Conservation (phyloP, 1,140 invertebrate genomes). For the Eueides isabella region DNA sequence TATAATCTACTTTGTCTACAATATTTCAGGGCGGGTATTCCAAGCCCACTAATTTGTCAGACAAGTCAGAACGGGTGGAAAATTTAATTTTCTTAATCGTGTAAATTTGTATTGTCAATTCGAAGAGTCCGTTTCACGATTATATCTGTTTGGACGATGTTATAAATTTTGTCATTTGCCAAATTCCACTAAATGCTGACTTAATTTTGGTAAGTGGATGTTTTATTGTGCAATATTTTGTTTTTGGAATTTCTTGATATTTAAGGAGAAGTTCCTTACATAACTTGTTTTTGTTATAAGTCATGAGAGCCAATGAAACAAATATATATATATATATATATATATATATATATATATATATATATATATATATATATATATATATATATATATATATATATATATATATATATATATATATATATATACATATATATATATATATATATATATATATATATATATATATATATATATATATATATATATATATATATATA, state of each 20-base stretch:
- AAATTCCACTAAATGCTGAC: constrained; percentile 26
- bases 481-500: too few species aligned
- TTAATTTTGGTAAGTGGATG: background rate
- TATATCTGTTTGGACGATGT: constrained; percentile 50
- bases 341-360: too few species aligned
- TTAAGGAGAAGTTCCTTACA: background rate
- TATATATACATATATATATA: too few species aligned
- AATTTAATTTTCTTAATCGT: constrained; percentile 64
- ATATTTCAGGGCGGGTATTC: constrained; percentile 38
- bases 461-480: too few species aligned
- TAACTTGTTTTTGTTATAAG: too few species aligned
- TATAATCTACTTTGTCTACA: constrained; percentile 31
- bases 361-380: too few species aligned
- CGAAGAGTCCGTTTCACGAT: constrained; percentile 47
- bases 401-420: too few species aligned
- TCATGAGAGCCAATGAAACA: too few species aligned
- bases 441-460: too few species aligned
- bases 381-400: too few species aligned
- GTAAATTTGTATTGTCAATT: constrained; percentile 55
- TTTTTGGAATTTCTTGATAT: background rate
- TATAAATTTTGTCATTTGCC: constrained; percentile 44
- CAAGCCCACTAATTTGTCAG: constrained; percentile 50
- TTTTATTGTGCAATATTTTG: background rate
- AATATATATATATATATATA: too few species aligned
- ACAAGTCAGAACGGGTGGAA: constrained; percentile 48